phyloP scores from a whole-genome alignment of 2,113 vertebrate genomes.

The Martes martes region DNA sequence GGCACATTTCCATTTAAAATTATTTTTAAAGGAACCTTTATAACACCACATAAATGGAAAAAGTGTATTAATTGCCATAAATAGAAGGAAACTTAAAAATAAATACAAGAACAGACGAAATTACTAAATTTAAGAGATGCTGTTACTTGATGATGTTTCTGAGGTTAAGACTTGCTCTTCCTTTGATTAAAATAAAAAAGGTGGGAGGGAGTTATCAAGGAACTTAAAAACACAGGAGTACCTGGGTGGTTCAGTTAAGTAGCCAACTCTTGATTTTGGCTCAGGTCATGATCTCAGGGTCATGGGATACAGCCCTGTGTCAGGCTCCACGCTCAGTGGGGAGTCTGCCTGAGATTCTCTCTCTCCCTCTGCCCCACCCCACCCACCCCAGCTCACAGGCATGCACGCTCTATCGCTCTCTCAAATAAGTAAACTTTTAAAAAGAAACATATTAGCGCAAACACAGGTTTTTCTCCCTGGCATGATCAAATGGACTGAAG shows the following conservation, averaged over 20 bases:
- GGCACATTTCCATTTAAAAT: neutral
- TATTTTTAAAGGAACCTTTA: neutral
- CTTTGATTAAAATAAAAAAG: neutral
- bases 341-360: neutral
- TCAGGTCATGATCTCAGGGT: neutral
- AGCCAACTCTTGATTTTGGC: neutral
- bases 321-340: neutral
- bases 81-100: conserved; percentile 7
- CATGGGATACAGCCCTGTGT: neutral
- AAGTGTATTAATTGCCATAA: neutral
- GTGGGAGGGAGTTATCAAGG: neutral
- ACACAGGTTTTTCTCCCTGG: neutral
- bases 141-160: neutral
- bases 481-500: neutral
- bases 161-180: neutral
- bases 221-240: neutral
- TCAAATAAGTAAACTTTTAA: neutral
- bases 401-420: fast-evolving
- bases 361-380: neutral
- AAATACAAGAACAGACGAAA: neutral
- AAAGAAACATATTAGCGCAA: neutral
- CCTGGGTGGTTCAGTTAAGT: neutral
- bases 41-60: neutral
- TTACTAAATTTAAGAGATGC: neutral
- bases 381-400: neutral